These are phyloP conservation scores for Coilia nasus DNA, from an alignment of 2,797 vertebrate species.

Conservation along the genomic window DNA sequence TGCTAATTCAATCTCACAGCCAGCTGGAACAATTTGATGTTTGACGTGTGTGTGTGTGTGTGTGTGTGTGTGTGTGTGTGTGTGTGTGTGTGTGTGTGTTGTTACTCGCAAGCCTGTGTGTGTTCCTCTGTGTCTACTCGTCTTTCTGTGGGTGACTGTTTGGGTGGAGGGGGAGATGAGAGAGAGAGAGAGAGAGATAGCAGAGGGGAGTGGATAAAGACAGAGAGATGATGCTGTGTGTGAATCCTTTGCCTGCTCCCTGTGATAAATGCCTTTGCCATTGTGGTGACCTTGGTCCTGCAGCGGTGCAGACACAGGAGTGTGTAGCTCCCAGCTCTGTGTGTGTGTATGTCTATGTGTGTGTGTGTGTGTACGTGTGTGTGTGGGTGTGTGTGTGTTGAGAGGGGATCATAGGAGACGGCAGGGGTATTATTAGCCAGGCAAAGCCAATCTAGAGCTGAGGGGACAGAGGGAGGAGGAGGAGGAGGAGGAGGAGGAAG, in stretches of 20 bases:
- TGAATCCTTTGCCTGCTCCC: background rate
- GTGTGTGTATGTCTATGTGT: background rate
- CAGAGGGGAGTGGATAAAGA: no score
- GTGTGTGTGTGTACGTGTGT: no score
- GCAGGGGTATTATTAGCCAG: background rate
- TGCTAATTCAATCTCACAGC: conserved; percentile 27
- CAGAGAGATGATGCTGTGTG: no score
- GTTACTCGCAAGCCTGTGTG: background rate
- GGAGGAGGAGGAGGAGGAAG: no score
- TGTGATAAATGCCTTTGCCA: background rate
- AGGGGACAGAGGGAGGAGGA: no score
- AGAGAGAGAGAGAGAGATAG: background rate
- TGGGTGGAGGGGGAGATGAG: background rate
- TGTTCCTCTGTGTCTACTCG: background rate
- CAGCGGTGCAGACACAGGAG: background rate
- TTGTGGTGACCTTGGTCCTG: background rate
- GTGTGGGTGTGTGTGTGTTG: no score
- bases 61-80: background rate
- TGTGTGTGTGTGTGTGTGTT: background rate
- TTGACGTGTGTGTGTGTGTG: background rate
- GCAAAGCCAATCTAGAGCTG: background rate
- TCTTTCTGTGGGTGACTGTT: background rate
- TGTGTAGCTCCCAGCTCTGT: no score
- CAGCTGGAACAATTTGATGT: background rate
- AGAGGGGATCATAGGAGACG: conserved; percentile 8